phyloP scores from a whole-genome alignment of 2,888 invertebrate species.

The Hybos culiciformis region DNA sequence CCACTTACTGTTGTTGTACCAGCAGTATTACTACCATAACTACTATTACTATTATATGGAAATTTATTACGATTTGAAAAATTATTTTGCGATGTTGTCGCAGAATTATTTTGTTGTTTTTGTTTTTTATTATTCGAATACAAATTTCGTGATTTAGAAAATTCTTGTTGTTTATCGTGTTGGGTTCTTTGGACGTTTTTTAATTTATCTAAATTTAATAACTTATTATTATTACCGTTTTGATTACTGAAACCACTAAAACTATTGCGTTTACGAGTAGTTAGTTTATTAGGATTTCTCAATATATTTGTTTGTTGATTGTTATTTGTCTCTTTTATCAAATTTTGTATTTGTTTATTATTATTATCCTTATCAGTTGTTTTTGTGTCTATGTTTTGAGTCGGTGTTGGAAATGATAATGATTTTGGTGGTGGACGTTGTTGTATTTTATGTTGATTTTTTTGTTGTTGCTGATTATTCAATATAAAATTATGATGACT shows the following conservation, averaged over 20 bases:
- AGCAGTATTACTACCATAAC: neutral
- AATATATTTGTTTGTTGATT: too few species aligned
- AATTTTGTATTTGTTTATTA: neutral
- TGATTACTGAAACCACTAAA: neutral
- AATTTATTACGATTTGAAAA: neutral
- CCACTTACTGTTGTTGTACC: neutral
- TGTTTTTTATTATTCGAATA: neutral
- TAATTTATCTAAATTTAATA: neutral
- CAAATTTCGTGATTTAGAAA: neutral
- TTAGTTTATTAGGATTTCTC: too few species aligned
- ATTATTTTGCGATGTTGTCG: neutral
- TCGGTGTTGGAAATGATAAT: conserved; percentile 11
- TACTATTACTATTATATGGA: neutral
- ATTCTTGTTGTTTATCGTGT: conserved; percentile 1
- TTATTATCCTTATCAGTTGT: neutral
- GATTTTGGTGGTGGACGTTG: conserved; percentile 1
- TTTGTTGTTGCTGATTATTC: conserved; percentile 19
- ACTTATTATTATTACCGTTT: neutral
- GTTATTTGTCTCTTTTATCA: conserved; percentile 16
- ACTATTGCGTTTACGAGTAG: neutral
- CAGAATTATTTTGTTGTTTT: neutral
- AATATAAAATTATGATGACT: conserved; percentile 24
- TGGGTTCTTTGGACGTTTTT: neutral
- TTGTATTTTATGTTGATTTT: conserved; percentile 14
- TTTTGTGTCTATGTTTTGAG: neutral